Base-by-base conservation (phyloP, 2,888 invertebrate genomes). In the Temnothorax ravouxi region DNA sequence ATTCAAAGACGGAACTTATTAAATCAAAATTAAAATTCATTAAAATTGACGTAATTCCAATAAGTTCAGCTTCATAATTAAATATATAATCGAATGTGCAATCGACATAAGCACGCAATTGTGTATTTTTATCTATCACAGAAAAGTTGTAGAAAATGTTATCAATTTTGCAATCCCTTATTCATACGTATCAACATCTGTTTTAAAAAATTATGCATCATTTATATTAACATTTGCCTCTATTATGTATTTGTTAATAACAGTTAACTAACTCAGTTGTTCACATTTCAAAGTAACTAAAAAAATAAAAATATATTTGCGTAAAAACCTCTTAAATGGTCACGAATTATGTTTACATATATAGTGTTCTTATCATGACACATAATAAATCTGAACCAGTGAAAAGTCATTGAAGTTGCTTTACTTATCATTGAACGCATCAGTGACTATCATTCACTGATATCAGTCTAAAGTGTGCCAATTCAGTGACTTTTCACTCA, bases 1-100 rank as follows among this genome's bases (percentile, higher is more conserved):
- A 69, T 69, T 69, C 11, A 69, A 69, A 50, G n/a, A n/a, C 1
- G 67, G 29, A 47, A 50, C n/a, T n/a, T 34, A 34, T 18, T 69
- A n/a, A 6, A 34, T 69, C 9, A 6, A 5, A 50, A 67, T 34
- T 44, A 44, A 47, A 67, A 67, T 21, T 52, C 6, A 50, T 50
- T 69, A 67, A 29, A 29, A 67, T 11, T 1, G 0, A 29, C 13
- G 5, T 47, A 47, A 67, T 67, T 47, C 18, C 3, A 67, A 25
- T 67, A 47, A 47, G 9, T 47, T 29, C 47, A 47, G 41, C 5
- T 66, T 66, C 15, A 25, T 44, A 0, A 50, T 69, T n/a, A 34
- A 50, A 34, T 44, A 4, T 25, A 2, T 25, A 66, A 38, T 62
- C 1, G 34, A 61, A 34, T 61, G 18, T 61, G 34, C 3, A 34